Evolutionary conservation across 2,888 invertebrate species (phyloP).

Genomic region (Sminthurides aquaticus): DNA sequence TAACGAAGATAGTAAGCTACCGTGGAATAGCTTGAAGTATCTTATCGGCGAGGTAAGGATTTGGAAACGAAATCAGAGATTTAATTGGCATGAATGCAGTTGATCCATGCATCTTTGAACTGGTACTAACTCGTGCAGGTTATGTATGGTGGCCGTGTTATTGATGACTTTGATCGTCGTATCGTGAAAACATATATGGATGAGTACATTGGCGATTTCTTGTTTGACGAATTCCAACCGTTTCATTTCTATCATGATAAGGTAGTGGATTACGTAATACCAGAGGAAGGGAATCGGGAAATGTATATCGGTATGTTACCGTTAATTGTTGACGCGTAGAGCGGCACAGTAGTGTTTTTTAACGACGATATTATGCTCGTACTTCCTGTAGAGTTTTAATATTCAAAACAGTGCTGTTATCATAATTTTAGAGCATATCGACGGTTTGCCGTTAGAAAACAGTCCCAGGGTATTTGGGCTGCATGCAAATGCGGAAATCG

Average conservation of each 20-base stretch:
- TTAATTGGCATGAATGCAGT: too few relatives aligned
- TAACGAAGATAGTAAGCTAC: constrained; percentile 59
- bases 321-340: too few relatives aligned
- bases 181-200: constrained; percentile 82
- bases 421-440: constrained; percentile 60
- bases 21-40: constrained; percentile 86
- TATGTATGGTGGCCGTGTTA: constrained; percentile 90
- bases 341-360: background rate
- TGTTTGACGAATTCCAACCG: constrained; percentile 74
- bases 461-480: constrained; percentile 86
- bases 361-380: background rate
- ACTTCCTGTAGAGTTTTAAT: background rate
- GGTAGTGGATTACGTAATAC: constrained; percentile 69
- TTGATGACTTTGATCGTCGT: constrained; percentile 82
- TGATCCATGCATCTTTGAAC: too few relatives aligned
- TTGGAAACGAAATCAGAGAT: too few relatives aligned
- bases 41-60: constrained; percentile 77
- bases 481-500: constrained; percentile 92
- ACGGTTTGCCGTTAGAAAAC: constrained; percentile 71
- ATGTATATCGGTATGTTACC: constrained; percentile 59
- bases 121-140: constrained; percentile 52
- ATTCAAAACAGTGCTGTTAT: too few relatives aligned
- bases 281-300: constrained; percentile 59
- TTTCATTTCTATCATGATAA: constrained; percentile 79
- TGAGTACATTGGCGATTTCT: constrained; percentile 89